Percentiles rank a stretch among this genome's conserved stretches.
Conservation (phyloP, 2,113 vertebrate species). For the Sardina pilchardus region DNA sequence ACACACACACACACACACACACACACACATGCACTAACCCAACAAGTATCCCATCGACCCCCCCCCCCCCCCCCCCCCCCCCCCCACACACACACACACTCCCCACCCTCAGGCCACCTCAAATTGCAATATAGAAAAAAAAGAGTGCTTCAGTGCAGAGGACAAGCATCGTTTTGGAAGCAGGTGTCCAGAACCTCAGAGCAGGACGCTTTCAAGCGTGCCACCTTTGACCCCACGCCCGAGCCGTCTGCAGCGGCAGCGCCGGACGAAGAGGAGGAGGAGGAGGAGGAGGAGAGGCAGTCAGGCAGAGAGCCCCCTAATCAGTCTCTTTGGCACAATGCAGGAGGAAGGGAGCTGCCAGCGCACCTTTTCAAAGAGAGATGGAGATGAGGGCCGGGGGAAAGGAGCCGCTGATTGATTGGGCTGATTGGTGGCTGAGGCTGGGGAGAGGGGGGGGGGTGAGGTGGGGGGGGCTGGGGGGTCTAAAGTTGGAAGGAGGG, state of each 20-base stretch:
- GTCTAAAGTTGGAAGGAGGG: neutral
- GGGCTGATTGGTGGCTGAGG: conserved; percentile 78
- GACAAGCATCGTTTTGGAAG: conserved; percentile 76
- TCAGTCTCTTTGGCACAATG: conserved; percentile 72
- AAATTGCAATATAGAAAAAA: conserved; percentile 61
- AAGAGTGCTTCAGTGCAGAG: conserved; percentile 62
- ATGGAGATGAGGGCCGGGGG: conserved; percentile 67
- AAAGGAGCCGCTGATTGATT: conserved; percentile 73
- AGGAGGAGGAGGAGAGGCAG: conserved; percentile 53
- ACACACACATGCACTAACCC: neutral
- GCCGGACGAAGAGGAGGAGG: neutral
- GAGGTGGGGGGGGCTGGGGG: neutral
- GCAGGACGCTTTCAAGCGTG: conserved; percentile 69
- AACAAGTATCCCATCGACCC: too few species aligned
- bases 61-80: conserved; percentile 51
- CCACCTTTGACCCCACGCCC: conserved; percentile 70
- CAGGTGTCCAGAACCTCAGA: conserved; percentile 77
- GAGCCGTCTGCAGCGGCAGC: conserved; percentile 63
- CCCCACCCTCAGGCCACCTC: conserved; percentile 57
- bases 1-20: neutral
- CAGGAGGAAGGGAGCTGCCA: conserved; percentile 74
- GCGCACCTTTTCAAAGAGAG: conserved; percentile 68
- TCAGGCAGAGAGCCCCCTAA: conserved; percentile 66
- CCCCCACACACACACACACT: conserved; percentile 48
- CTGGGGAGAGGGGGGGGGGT: too few species aligned